A percentile compares a stretch with the other conserved stretches of the same genome.
These are phyloP conservation scores for Drosophila asahinai DNA, from an alignment of 1,140 invertebrate genomes.

Conservation along the genomic window DNA sequence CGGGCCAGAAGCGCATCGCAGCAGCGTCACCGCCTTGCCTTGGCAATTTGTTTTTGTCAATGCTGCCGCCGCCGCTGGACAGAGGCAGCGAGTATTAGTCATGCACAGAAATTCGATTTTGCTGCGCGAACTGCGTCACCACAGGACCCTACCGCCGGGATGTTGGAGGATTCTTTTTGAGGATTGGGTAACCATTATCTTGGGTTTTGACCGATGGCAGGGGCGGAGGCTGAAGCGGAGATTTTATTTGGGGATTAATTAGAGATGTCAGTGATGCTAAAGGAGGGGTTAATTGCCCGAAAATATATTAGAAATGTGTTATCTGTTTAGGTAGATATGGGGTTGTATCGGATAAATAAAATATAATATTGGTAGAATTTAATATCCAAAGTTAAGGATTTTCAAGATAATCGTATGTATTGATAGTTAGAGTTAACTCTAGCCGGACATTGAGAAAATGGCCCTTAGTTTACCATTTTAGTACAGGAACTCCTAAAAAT, in stretches of 20 bases:
- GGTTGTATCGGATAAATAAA: neutral
- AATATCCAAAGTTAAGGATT: too few species aligned
- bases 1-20: conserved; percentile 12
- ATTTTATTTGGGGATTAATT: neutral
- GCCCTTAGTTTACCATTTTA: too few species aligned
- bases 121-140: conserved; percentile 31
- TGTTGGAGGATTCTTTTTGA: neutral
- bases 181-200: conserved; percentile 10
- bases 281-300: neutral
- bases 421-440: neutral
- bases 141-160: conserved; percentile 24
- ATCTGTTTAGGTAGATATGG: neutral
- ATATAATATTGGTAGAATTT: neutral
- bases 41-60: conserved; percentile 65
- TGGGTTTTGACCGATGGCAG: neutral
- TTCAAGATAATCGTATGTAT: neutral
- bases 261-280: too few species aligned
- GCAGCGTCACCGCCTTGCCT: conserved; percentile 12
- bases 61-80: conserved; percentile 19
- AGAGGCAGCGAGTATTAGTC: conserved; percentile 58
- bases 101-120: conserved; percentile 53
- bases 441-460: neutral
- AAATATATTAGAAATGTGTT: neutral
- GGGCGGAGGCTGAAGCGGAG: neutral
- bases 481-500: too few species aligned